Evolutionary conservation across 2,888 invertebrate genomes (phyloP).

Genomic region (Perdita meconis): DNA sequence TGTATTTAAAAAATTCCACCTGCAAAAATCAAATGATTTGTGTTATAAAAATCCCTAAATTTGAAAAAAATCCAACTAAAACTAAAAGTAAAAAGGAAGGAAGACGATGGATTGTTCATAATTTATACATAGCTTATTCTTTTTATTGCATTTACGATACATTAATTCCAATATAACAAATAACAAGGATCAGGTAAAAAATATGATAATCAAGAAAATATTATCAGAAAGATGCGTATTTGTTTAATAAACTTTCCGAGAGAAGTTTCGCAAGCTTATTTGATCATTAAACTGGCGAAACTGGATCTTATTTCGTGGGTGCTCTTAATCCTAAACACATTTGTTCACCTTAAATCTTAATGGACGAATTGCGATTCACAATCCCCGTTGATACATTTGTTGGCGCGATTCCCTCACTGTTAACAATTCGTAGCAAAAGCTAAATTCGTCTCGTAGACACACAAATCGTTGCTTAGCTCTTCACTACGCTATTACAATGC

Average conservation of each 20-base stretch:
- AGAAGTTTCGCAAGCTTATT: constrained; percentile 35
- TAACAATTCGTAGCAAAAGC: constrained; percentile 68
- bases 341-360: constrained; percentile 59
- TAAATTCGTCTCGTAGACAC: constrained; percentile 56
- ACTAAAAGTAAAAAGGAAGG: not conserved
- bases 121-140: constrained; percentile 43
- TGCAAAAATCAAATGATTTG: not conserved
- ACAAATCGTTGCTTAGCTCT: constrained; percentile 53
- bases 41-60: not conserved
- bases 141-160: constrained; percentile 61
- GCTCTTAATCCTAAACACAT: constrained; percentile 28
- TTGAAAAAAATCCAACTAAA: not conserved
- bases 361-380: constrained; percentile 70
- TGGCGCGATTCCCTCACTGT: constrained; percentile 43
- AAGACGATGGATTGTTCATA: not conserved
- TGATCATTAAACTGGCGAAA: constrained; percentile 25
- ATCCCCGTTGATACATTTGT: constrained; percentile 49
- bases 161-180: constrained; percentile 65
- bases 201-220: constrained; percentile 59
- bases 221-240: constrained; percentile 61
- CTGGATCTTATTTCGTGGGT: constrained; percentile 33
- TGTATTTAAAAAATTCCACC: too few relatives aligned
- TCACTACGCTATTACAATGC: constrained; percentile 64
- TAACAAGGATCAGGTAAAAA: constrained; percentile 67
- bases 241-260: constrained; percentile 49